phyloP scores from a whole-genome alignment of 2,797 vertebrate genomes.

The Champsocephalus esox region DNA sequence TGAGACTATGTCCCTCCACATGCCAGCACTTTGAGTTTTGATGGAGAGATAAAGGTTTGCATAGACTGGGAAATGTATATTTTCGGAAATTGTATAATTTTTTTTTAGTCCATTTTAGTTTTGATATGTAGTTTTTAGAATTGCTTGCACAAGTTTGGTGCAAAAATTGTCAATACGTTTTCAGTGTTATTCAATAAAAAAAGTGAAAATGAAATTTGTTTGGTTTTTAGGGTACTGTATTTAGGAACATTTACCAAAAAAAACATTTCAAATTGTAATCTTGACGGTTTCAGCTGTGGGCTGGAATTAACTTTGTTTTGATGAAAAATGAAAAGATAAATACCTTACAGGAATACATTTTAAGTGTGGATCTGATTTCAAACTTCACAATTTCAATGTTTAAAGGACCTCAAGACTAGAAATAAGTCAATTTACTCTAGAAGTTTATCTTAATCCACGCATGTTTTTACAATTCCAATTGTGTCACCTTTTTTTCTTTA shows the following conservation, averaged over 20 bases:
- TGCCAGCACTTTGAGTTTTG: conserved; percentile 52
- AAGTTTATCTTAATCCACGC: too few species aligned
- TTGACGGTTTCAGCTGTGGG: not conserved
- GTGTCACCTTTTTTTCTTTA: too few species aligned
- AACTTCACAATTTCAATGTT: too few species aligned
- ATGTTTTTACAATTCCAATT: too few species aligned
- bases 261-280: too few species aligned
- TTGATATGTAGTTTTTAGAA: conserved; percentile 80
- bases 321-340: not conserved
- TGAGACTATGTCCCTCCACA: conserved; percentile 38
- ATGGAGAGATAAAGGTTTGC: conserved; percentile 65
- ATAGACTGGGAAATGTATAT: conserved; percentile 85
- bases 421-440: too few species aligned
- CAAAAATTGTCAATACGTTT: conserved; percentile 82
- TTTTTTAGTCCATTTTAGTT: conserved; percentile 76
- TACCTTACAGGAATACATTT: not conserved
- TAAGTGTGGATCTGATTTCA: not conserved
- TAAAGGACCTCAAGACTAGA: too few species aligned
- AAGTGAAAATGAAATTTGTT: conserved; percentile 28
- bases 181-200: conserved; percentile 88
- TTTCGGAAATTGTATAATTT: conserved; percentile 86
- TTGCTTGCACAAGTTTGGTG: conserved; percentile 79
- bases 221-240: too few species aligned
- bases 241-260: not conserved
- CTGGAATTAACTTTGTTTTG: not conserved